phyloP scores from a whole-genome alignment of 1,140 invertebrate species.

The Dendrolimus punctatus region DNA sequence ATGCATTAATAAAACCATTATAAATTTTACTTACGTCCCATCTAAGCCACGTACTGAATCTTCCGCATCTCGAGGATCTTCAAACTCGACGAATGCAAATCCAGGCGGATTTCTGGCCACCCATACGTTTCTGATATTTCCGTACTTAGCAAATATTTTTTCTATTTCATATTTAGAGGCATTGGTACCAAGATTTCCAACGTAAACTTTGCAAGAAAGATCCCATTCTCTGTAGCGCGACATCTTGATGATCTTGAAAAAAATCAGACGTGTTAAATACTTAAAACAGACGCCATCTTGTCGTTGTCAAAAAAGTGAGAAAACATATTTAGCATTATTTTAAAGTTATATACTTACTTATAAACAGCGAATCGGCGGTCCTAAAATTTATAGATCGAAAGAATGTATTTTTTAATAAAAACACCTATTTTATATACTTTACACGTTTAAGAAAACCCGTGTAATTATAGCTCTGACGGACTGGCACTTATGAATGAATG shows the following conservation, averaged over 20 bases:
- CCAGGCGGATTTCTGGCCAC: constrained; percentile 95
- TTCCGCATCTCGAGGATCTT: constrained; percentile 97
- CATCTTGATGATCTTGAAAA: constrained; percentile 39
- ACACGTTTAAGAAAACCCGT: too few relatives aligned
- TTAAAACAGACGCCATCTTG: constrained; percentile 18
- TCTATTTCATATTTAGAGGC: constrained; percentile 94
- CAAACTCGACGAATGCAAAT: constrained; percentile 99
- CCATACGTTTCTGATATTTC: constrained; percentile 96
- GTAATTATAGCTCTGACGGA: too few relatives aligned
- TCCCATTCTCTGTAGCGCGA: constrained; percentile 90
- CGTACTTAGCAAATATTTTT: constrained; percentile 94
- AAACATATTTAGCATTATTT: too few relatives aligned
- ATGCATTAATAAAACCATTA: not conserved
- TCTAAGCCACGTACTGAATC: constrained; percentile 96
- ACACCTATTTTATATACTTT: too few relatives aligned
- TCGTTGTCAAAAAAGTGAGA: too few relatives aligned
- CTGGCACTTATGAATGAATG: too few relatives aligned
- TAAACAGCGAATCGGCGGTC: too few relatives aligned
- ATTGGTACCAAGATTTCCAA: constrained; percentile 95
- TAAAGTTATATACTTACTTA: too few relatives aligned
- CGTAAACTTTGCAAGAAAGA: constrained; percentile 97
- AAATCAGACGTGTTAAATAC: constrained; percentile 16
- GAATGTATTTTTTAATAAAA: too few relatives aligned
- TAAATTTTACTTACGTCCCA: constrained; percentile 83
- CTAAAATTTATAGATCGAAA: too few relatives aligned